Conservation (phyloP, 2,113 vertebrate species). For the Chaetura pelagica region DNA sequence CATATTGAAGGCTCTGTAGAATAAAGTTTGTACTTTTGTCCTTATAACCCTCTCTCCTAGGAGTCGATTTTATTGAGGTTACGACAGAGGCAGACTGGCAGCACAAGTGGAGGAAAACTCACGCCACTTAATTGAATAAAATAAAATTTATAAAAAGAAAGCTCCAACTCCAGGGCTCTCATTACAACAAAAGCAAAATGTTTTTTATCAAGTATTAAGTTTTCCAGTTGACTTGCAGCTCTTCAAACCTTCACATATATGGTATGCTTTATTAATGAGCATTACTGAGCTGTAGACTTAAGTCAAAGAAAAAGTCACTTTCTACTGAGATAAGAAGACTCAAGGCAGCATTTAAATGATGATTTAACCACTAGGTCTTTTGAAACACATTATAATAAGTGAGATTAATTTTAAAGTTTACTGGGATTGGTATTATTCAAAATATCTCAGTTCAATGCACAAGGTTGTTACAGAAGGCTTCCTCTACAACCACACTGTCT, state of each 20-base stretch:
- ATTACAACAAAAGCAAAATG: not conserved
- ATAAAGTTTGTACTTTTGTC: not conserved
- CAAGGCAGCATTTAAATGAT: not conserved
- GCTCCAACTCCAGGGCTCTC: not conserved
- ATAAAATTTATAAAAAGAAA: not conserved
- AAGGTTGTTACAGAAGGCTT: not conserved
- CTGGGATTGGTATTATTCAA: not conserved
- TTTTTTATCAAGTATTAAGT: not conserved
- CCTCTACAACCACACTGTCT: not conserved
- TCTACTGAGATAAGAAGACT: not conserved
- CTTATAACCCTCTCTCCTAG: not conserved
- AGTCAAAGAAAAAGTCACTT: not conserved
- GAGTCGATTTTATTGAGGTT: not conserved
- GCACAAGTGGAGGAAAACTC: not conserved
- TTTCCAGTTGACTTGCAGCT: not conserved
- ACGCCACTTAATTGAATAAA: not conserved
- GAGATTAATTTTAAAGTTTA: too few relatives aligned
- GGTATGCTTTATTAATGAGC: slow-evolving; percentile 26
- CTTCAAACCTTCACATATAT: not conserved
- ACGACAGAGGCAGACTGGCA: not conserved
- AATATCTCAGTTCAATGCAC: not conserved
- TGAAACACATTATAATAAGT: not conserved
- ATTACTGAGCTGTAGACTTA: not conserved
- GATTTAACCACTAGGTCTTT: not conserved
- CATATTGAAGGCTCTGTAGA: not conserved